A percentile compares a stretch with the other conserved stretches of the same genome.
Conservation (phyloP, 2,113 vertebrate genomes). For the Pagrus major region DNA sequence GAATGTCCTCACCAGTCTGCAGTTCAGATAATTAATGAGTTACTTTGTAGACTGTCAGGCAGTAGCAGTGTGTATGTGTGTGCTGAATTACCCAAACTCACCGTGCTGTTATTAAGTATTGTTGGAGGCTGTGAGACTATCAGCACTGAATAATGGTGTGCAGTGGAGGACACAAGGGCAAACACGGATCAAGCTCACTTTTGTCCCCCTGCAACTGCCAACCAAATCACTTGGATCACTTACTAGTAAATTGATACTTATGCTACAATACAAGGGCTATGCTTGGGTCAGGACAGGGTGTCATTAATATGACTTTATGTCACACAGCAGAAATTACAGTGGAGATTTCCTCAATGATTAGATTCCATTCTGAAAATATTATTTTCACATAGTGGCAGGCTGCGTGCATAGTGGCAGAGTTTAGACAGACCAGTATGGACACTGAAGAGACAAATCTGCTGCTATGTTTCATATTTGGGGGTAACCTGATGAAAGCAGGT, state of each 20-base stretch:
- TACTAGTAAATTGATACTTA: neutral
- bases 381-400: neutral
- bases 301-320: neutral
- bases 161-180: neutral
- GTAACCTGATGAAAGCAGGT: no score
- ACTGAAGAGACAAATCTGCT: no score
- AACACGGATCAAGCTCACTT: slow-evolving; percentile 2
- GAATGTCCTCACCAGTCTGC: neutral
- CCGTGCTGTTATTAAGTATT: neutral
- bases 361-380: neutral
- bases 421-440: no score
- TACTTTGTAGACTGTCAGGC: neutral
- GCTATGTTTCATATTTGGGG: no score
- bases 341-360: neutral
- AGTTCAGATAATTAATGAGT: slow-evolving; percentile 2
- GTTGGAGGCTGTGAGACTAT: neutral
- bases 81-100: slow-evolving; percentile 1
- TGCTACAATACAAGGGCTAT: neutral
- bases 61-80: neutral
- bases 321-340: neutral
- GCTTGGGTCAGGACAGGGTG: neutral
- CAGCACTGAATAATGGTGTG: slow-evolving; percentile 6
- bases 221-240: neutral
- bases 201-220: neutral
- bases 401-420: no score